Evolutionary conservation across 1,140 invertebrate genomes (phyloP), one percentile per base, ranked within the genome.

Genomic region (Pseudobourletiella spinata): DNA sequence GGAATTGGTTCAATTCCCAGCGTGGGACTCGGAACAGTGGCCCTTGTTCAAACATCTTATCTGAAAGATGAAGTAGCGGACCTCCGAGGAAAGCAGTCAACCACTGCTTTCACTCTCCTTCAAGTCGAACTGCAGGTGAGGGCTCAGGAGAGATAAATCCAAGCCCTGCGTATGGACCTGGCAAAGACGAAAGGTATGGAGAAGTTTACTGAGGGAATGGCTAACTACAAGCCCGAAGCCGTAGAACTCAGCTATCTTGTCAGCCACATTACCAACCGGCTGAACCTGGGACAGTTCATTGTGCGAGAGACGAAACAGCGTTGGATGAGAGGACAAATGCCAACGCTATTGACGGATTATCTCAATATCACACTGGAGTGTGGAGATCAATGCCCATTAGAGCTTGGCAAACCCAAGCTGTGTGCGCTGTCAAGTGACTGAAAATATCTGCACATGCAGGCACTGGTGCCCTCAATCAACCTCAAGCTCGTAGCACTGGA

Each of bases 391-490:
- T 56, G 60, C 48, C 42, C 52, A 6, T 1, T 46, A 11, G n/a
- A 56, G 2, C 29, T 24, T 2, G 51, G n/a, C 8, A 51, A 4
- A 16, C 25, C 32, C 16, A 16, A 30, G 2, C 3, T 14, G 8
- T 61, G 59, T 39, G 6, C 50, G 16, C 4, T 57, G 20, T 26
- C 29, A 28, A 28, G 11, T 14, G 44, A 52, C 3, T 8, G 16
- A 32, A 58, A 24, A 18, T 8, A 44, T 20, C 26, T 65, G 16
- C 1, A 8, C 2, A 2, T 65, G 20, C 35, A 62, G 15, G 57
- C 50, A 43, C 25, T 28, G 25, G 24, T 59, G 1, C 64, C 64
- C 1, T 3, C 52, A 1, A 22, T 65, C 2, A 61, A 58, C 25
- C 26, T 25, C 2, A 42, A 57, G 2, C 46, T 65, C 16, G 25